A percentile compares a stretch with the other conserved stretches of the same genome.
Evolutionary conservation across 2,888 invertebrate species (phyloP).

Genomic region (Luperina nickerlii): DNA sequence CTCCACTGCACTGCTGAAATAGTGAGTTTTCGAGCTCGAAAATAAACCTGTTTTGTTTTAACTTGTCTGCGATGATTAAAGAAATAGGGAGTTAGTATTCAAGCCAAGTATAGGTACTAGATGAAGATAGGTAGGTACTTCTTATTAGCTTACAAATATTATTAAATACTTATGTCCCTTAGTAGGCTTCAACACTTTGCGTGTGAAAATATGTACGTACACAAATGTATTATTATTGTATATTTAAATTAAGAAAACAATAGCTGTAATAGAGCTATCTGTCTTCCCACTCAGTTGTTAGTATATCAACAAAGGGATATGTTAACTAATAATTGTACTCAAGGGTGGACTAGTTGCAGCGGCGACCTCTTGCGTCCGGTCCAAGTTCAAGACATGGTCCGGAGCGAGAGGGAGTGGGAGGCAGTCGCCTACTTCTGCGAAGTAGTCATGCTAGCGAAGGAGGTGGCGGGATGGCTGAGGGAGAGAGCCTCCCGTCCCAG

Average conservation of each 20-base stretch:
- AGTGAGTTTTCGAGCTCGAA: background rate
- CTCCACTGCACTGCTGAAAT: constrained; percentile 1
- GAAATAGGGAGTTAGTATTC: background rate
- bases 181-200: constrained; percentile 31
- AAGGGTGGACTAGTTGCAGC: constrained; percentile 41
- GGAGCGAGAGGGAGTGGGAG: too few relatives aligned
- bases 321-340: constrained; percentile 49
- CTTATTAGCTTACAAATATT: constrained; percentile 19
- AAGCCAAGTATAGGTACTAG: background rate
- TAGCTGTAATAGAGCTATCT: constrained; percentile 6
- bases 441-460: too few relatives aligned
- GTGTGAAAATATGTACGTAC: constrained; percentile 17
- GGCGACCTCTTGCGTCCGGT: too few relatives aligned
- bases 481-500: too few relatives aligned
- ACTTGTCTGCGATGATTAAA: background rate
- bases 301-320: constrained; percentile 41
- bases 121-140: background rate
- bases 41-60: background rate
- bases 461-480: too few relatives aligned
- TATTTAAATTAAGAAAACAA: constrained; percentile 27
- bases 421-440: too few relatives aligned
- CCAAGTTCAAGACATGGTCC: too few relatives aligned
- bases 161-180: constrained; percentile 32
- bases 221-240: background rate
- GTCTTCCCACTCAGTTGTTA: constrained; percentile 27